Evolutionary conservation across 2,797 vertebrate genomes (phyloP), one percentile per base, ranked within the genome.

Genomic region (Nothura maculosa): DNA sequence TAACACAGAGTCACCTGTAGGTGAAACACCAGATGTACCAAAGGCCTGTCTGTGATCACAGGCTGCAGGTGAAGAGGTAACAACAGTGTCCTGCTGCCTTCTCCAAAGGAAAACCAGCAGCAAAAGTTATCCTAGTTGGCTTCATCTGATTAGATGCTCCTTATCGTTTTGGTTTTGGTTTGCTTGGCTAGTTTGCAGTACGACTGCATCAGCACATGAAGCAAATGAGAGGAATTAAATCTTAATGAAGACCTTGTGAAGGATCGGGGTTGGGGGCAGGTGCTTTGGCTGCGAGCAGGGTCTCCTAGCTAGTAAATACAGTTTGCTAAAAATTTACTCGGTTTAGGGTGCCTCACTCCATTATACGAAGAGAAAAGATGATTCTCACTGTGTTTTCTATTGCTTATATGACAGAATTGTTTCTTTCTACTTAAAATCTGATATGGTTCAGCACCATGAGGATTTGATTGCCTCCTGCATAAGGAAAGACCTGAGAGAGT

Each of bases 401-500:
- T 9, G 30, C 20, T 2, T 5, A 30, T 15, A 34, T 16, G 22
- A n/a, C 66, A 27, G 24, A 12, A 22, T 20, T 24, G 45, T 24
- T 16, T 25, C 66, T 19, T 47, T 34, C 45, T n/a, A 48, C 45
- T 22, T 25, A 36, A 50, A 25, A 36, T 34, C 22, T 43, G 61
- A 69, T 0, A 1, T 0, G 21, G 62, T 28, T 22, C 17, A 22
- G 38, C 32, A 17, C n/a, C 22, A 1, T 1, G 24, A 38, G n/a
- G 36, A 50, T 45, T 42, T 6, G 4, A 13, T 67, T 47, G 45
- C 64, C 22, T 67, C 42, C 43, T 47, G 40, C 63, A 22, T 25
- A 47, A 67, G 42, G 21, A 47, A 47, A 47, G 45, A 30, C 45
- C 32, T 2, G 38, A 11, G 24, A 45, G 77, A 34, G 58, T 1